Percentiles rank a stretch among this genome's conserved stretches.
These are phyloP conservation scores for Luscinia luscinia DNA, from an alignment of 2,797 vertebrate species.

Conservation along the genomic window DNA sequence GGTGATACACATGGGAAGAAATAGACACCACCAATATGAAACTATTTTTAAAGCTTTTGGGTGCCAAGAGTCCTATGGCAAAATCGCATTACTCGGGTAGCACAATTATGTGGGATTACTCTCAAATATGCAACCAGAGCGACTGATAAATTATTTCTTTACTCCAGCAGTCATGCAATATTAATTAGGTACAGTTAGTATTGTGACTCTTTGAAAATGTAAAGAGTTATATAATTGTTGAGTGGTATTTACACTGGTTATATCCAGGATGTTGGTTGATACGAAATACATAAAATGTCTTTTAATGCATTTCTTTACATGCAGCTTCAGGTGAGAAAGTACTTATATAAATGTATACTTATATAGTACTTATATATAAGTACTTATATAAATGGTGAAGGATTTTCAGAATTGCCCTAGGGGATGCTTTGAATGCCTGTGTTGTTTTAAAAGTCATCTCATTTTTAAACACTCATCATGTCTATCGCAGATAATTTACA, in stretches of 20 bases:
- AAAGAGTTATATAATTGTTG: background rate
- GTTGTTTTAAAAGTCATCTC: background rate
- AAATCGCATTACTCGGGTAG: background rate
- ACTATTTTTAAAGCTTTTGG: background rate
- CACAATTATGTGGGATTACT: conserved; percentile 20
- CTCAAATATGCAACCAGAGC: conserved; percentile 10
- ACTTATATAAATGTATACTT: background rate
- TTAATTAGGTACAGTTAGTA: conserved; percentile 19
- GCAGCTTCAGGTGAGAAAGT: conserved; percentile 2
- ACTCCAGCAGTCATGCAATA: background rate
- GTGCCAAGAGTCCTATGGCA: background rate
- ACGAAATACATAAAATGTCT: background rate
- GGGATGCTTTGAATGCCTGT: background rate
- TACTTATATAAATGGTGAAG: background rate
- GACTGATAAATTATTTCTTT: conserved; percentile 32
- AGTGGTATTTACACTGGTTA: conserved; percentile 20
- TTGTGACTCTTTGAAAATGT: conserved; percentile 11
- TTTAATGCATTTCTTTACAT: background rate
- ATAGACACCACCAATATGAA: background rate
- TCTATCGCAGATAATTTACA: background rate
- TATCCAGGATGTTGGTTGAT: conserved; percentile 3
- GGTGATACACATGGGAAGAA: background rate
- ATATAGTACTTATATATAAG: background rate
- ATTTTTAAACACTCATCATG: background rate
- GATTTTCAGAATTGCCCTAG: background rate